Conservation (phyloP, 2,888 invertebrate genomes). For the Sthenelais limicola region DNA sequence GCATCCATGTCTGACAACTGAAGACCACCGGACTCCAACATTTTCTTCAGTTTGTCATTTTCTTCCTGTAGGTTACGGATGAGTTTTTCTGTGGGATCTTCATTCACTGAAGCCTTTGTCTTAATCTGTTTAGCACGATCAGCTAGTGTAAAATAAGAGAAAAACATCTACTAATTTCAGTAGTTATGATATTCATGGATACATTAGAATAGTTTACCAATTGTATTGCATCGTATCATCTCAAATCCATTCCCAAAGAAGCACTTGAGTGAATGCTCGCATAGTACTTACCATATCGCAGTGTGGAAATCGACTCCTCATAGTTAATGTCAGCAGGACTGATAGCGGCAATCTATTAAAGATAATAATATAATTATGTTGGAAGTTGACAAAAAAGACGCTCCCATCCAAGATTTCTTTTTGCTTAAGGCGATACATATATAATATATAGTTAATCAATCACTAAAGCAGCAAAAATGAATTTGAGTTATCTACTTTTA, state of each 20-base stretch:
- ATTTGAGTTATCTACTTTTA: no score
- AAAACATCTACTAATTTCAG: not conserved
- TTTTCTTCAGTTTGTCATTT: constrained; percentile 74
- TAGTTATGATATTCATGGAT: no score
- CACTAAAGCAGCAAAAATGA: no score
- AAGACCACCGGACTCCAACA: constrained; percentile 70
- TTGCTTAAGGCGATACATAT: no score
- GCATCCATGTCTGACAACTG: constrained; percentile 54
- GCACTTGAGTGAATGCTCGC: not conserved
- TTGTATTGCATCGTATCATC: not conserved
- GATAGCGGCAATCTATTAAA: constrained; percentile 74
- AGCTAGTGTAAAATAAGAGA: constrained; percentile 62
- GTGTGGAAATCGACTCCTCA: constrained; percentile 74
- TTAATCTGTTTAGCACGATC: constrained; percentile 77
- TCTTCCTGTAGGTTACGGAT: constrained; percentile 76
- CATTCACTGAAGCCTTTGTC: constrained; percentile 75
- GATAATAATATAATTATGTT: no score
- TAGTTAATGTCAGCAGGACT: constrained; percentile 76
- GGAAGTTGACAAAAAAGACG: no score
- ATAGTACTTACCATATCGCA: constrained; percentile 73
- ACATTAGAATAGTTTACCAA: no score
- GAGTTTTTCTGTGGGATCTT: constrained; percentile 75
- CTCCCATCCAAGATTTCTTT: no score
- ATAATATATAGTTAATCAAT: no score
- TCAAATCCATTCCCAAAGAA: not conserved